Conservation (phyloP, 1,140 invertebrate genomes). For the Steinernema feltiae region DNA sequence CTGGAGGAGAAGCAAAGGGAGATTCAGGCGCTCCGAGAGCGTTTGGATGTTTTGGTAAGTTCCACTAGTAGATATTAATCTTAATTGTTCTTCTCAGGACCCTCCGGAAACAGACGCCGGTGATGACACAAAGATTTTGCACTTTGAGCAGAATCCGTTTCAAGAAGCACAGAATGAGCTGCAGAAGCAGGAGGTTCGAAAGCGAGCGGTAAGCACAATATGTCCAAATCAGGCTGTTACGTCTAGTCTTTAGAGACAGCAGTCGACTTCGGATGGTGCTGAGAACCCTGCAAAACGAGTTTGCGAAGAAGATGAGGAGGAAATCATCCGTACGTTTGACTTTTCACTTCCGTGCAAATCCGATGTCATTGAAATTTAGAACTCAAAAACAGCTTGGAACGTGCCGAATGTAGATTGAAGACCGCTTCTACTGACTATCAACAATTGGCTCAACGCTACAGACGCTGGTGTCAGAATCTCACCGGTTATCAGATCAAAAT, state of each 20-base stretch:
- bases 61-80: not conserved
- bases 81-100: not conserved
- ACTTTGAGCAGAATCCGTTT: not conserved
- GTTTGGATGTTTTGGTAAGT: not conserved
- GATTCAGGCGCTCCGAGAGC: not conserved
- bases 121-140: not conserved
- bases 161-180: not conserved
- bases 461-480: not conserved
- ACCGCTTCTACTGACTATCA: not conserved
- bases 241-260: not conserved
- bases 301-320: not conserved
- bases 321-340: not conserved
- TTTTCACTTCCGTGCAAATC: too few relatives aligned
- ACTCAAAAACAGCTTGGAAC: not conserved
- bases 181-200: not conserved
- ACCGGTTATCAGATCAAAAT: constrained; percentile 7
- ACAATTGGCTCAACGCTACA: not conserved
- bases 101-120: not conserved
- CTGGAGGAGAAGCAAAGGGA: not conserved
- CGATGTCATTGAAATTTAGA: not conserved
- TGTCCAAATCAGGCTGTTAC: not conserved
- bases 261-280: not conserved
- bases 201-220: not conserved
- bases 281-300: not conserved
- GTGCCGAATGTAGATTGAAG: not conserved